Percentiles rank a stretch among this genome's conserved stretches.
These are phyloP conservation scores for Brienomyrus brachyistius DNA, from an alignment of 2,113 vertebrate species.

Conservation along the genomic window DNA sequence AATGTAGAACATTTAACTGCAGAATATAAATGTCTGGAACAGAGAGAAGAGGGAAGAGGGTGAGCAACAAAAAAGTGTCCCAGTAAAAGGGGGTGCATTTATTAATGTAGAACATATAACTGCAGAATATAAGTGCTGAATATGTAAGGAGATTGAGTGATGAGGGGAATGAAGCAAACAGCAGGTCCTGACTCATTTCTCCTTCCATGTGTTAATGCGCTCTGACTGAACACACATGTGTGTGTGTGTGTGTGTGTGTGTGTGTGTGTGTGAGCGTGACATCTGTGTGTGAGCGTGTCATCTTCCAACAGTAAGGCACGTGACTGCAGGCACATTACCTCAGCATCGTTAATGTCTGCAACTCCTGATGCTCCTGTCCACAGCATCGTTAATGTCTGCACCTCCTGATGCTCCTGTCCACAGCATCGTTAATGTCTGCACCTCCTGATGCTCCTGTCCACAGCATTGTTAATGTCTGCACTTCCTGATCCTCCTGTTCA, in stretches of 20 bases:
- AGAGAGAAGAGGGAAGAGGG: background rate
- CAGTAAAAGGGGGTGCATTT: background rate
- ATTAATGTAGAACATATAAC: background rate
- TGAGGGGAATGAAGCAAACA: background rate
- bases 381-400: background rate
- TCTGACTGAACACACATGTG: background rate
- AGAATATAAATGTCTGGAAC: background rate
- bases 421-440: background rate
- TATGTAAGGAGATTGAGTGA: background rate
- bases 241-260: background rate
- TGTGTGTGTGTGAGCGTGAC: too few relatives aligned
- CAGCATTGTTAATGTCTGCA: background rate
- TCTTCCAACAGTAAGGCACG: background rate
- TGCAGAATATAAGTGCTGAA: background rate
- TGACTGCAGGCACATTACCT: background rate
- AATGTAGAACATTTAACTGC: background rate
- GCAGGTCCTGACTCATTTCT: background rate
- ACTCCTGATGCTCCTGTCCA: background rate
- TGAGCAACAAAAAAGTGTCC: background rate
- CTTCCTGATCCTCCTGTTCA: background rate
- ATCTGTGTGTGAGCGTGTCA: background rate
- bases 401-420: background rate
- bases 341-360: background rate
- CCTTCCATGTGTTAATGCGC: background rate
- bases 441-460: background rate